Conservation (phyloP, 1,140 invertebrate species). For the Drosophila elegans region DNA sequence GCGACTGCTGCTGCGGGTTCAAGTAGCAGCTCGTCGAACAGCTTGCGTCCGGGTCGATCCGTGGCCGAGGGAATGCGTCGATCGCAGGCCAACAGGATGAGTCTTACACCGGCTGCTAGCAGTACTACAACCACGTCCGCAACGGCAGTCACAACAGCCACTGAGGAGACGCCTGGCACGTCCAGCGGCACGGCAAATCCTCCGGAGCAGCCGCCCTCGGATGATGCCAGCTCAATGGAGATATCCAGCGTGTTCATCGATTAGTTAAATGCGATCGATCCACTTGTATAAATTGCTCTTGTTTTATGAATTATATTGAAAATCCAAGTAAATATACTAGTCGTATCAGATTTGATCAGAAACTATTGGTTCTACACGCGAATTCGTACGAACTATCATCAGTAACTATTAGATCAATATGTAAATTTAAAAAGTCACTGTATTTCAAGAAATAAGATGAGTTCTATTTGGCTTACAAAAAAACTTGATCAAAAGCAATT, state of each 20-base stretch:
- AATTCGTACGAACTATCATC: background rate
- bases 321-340: constrained; percentile 6
- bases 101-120: constrained; percentile 7
- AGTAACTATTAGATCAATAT: background rate
- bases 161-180: constrained; percentile 27
- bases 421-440: too few relatives aligned
- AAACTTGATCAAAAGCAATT: too few relatives aligned
- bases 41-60: constrained; percentile 11
- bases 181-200: constrained; percentile 12
- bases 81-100: constrained; percentile 34
- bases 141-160: constrained; percentile 9
- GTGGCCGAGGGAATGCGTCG: constrained; percentile 48
- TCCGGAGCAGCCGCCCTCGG: constrained; percentile 44
- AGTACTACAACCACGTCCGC: constrained; percentile 24
- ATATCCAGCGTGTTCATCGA: constrained; percentile 78
- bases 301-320: constrained; percentile 31
- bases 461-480: too few relatives aligned
- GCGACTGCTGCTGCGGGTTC: constrained; percentile 7
- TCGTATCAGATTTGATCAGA: background rate
- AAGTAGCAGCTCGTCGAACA: constrained; percentile 20
- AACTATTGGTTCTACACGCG: too few relatives aligned
- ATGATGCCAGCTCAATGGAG: constrained; percentile 75
- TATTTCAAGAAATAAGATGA: too few relatives aligned
- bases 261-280: constrained; percentile 11
- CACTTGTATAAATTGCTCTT: constrained; percentile 31